These are phyloP conservation scores for Callionymus lyra DNA, from an alignment of 2,113 vertebrate species.

Conservation along the genomic window DNA sequence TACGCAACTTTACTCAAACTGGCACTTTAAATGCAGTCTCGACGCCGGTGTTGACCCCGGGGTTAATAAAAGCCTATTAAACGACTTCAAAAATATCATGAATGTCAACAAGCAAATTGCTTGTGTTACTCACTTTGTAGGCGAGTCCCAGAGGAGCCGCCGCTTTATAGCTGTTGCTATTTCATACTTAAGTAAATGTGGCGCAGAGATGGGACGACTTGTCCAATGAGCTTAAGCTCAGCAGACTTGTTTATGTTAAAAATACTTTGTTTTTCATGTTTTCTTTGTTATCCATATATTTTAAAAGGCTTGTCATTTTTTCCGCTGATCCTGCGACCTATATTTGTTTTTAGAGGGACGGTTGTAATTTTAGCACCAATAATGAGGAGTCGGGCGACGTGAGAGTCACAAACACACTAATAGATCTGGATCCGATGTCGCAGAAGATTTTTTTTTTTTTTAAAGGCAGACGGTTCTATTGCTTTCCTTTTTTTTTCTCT, in stretches of 20 bases:
- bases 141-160: conserved; percentile 31
- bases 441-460: conserved; percentile 1
- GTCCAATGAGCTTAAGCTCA: conserved; percentile 43
- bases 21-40: conserved; percentile 27
- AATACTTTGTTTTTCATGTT: conserved; percentile 22
- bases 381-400: not conserved
- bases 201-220: conserved; percentile 32
- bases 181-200: conserved; percentile 41
- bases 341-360: conserved; percentile 10
- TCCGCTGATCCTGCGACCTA: not conserved
- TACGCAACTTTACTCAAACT: conserved; percentile 10
- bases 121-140: conserved; percentile 34
- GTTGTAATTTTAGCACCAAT: conserved; percentile 2
- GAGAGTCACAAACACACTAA: not conserved
- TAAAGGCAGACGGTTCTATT: conserved; percentile 19
- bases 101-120: conserved; percentile 40
- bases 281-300: conserved; percentile 10
- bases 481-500: no score
- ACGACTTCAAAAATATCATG: conserved; percentile 27
- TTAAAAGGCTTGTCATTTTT: conserved; percentile 22
- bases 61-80: conserved; percentile 28
- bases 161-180: conserved; percentile 33
- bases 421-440: not conserved
- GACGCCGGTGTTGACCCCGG: conserved; percentile 12
- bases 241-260: conserved; percentile 40